A percentile compares a stretch with the other conserved stretches of the same genome.
Conservation (phyloP, 2,888 invertebrate genomes). For the Rhagophthalmus giganteus region DNA sequence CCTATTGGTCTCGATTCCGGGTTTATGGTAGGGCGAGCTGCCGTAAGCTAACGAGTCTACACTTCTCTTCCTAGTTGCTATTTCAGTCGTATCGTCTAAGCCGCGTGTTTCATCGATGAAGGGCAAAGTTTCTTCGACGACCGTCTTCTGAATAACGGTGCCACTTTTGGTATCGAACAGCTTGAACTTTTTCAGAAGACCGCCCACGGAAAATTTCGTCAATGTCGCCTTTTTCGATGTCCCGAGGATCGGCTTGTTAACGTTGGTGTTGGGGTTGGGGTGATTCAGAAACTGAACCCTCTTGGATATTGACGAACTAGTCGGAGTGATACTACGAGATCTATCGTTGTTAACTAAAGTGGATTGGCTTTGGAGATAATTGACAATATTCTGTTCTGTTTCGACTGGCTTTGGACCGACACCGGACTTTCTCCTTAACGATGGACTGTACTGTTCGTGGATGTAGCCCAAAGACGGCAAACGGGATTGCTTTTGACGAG, state of each 20-base stretch:
- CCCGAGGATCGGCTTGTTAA: not conserved
- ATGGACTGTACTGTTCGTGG: slow-evolving; percentile 51
- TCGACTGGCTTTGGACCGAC: slow-evolving; percentile 1
- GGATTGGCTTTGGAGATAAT: not conserved
- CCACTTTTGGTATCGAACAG: slow-evolving; percentile 6
- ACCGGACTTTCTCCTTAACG: slow-evolving; percentile 37
- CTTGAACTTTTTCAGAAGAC: slow-evolving; percentile 16
- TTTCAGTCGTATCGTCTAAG: too few relatives aligned
- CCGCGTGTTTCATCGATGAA: too few relatives aligned
- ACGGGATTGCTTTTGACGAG: not conserved
- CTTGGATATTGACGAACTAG: slow-evolving; percentile 6
- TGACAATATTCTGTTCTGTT: not conserved
- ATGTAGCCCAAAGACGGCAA: slow-evolving; percentile 44
- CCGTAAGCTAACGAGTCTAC: too few relatives aligned
- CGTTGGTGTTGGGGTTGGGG: not conserved
- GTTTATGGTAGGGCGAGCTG: too few relatives aligned
- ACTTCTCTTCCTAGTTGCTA: too few relatives aligned
- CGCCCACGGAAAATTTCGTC: slow-evolving; percentile 5
- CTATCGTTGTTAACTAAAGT: slow-evolving; percentile 17
- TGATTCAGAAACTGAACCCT: slow-evolving; percentile 16
- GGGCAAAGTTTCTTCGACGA: not conserved
- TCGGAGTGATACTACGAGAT: slow-evolving; percentile 18
- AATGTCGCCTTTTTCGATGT: not conserved
- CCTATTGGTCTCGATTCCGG: too few relatives aligned
- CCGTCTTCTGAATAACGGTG: not conserved